Conservation (phyloP, 2,888 invertebrate species). For the Drosophila nigritarsus region DNA sequence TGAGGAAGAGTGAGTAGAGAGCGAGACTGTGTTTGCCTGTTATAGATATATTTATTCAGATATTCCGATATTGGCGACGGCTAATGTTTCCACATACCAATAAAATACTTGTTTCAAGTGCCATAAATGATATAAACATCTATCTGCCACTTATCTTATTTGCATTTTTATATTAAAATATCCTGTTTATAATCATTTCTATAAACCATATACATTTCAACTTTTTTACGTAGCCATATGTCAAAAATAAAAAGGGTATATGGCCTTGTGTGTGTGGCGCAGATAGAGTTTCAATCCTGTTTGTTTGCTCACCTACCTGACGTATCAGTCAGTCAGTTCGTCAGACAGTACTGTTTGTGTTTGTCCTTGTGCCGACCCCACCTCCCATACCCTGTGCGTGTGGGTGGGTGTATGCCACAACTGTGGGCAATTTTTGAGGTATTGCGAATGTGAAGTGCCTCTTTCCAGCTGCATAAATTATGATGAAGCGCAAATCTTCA, state of each 20-base stretch:
- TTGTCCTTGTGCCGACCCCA: constrained; percentile 44
- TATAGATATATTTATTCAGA: neutral
- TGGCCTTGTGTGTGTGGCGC: constrained; percentile 11
- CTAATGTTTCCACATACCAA: neutral
- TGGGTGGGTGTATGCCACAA: constrained; percentile 50
- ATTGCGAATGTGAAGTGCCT: constrained; percentile 68
- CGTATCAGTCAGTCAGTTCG: constrained; percentile 48
- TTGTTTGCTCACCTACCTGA: constrained; percentile 52
- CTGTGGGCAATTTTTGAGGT: constrained; percentile 78
- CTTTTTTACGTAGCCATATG: neutral
- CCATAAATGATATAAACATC: neutral
- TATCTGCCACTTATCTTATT: neutral
- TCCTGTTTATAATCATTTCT: neutral
- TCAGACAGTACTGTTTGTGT: constrained; percentile 44
- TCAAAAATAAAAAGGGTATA: constrained; percentile 11
- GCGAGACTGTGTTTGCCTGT: neutral
- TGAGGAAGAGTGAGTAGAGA: neutral
- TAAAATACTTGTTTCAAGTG: neutral
- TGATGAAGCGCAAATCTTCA: constrained; percentile 78
- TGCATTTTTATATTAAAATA: neutral
- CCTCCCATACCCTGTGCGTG: constrained; percentile 9
- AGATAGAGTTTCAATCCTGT: constrained; percentile 59
- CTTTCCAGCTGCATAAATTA: constrained; percentile 75
- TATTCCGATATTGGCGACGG: neutral
- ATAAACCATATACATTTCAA: constrained; percentile 1